Conservation (phyloP, 2,888 invertebrate species). For the Synanthedon tipuliformis region DNA sequence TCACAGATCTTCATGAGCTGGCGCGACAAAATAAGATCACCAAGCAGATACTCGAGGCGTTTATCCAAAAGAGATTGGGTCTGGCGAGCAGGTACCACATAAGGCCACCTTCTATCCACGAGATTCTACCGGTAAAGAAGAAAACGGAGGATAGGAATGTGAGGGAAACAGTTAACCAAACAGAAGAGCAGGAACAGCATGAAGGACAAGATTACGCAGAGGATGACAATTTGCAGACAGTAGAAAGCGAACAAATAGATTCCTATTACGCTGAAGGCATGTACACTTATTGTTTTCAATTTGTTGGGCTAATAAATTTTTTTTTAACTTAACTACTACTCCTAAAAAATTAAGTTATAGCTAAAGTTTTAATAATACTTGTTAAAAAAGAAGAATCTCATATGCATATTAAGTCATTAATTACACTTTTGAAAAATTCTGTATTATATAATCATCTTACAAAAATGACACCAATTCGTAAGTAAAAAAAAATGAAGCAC, state of each 20-base stretch:
- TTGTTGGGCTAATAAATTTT: neutral
- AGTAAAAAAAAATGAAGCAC: too few species aligned
- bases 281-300: conserved; percentile 7
- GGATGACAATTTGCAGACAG: conserved; percentile 66
- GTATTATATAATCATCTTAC: too few species aligned
- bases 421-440: too few species aligned
- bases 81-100: conserved; percentile 54
- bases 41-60: conserved; percentile 80
- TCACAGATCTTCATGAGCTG: conserved; percentile 70
- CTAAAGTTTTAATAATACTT: too few species aligned
- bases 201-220: conserved; percentile 13
- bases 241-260: conserved; percentile 78
- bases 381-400: too few species aligned
- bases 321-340: too few species aligned
- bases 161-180: conserved; percentile 20
- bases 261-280: conserved; percentile 70
- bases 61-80: conserved; percentile 76
- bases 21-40: conserved; percentile 82
- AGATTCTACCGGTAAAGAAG: conserved; percentile 71
- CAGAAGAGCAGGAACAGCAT: conserved; percentile 11
- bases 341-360: too few species aligned
- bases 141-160: conserved; percentile 24
- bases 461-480: too few species aligned
- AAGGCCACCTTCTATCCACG: conserved; percentile 72
- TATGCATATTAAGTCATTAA: too few species aligned